phyloP scores from a whole-genome alignment of 2,797 vertebrate species.

The Urocyon cinereoargenteus region DNA sequence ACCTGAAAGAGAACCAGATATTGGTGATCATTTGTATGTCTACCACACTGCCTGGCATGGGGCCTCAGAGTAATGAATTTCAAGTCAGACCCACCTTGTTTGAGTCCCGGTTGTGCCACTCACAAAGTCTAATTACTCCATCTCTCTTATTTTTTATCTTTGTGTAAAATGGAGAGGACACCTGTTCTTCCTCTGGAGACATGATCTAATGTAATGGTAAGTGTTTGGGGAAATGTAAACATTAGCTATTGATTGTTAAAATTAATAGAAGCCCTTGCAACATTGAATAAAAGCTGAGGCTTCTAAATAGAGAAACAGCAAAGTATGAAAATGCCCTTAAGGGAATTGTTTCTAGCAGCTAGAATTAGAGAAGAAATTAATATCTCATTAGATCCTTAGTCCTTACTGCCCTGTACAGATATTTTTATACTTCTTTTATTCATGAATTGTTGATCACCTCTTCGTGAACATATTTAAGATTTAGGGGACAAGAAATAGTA shows the following conservation, averaged over 20 bases:
- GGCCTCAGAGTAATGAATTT: not conserved
- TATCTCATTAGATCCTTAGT: slow-evolving; percentile 41
- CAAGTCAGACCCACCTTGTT: not conserved
- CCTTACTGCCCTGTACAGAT: not conserved
- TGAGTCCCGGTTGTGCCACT: not conserved
- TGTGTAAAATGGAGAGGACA: not conserved
- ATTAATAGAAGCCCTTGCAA: not conserved
- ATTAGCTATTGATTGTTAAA: not conserved
- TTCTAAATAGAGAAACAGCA: slow-evolving; percentile 54
- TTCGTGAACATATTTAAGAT: not conserved
- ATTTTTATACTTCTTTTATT: not conserved
- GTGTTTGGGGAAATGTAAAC: not conserved
- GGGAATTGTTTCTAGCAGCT: not conserved
- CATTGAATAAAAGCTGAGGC: slow-evolving; percentile 17
- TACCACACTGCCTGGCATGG: not conserved
- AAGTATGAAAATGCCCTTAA: not conserved
- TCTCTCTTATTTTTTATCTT: slow-evolving; percentile 10
- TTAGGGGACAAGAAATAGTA: not conserved
- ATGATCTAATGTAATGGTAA: not conserved
- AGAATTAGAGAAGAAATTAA: not conserved
- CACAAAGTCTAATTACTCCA: not conserved
- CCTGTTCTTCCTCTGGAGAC: not conserved
- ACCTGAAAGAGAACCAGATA: not conserved
- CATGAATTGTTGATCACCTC: not conserved
- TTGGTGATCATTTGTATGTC: not conserved